phyloP scores from a whole-genome alignment of 2,888 invertebrate genomes.

The Azorinus chamasolen region DNA sequence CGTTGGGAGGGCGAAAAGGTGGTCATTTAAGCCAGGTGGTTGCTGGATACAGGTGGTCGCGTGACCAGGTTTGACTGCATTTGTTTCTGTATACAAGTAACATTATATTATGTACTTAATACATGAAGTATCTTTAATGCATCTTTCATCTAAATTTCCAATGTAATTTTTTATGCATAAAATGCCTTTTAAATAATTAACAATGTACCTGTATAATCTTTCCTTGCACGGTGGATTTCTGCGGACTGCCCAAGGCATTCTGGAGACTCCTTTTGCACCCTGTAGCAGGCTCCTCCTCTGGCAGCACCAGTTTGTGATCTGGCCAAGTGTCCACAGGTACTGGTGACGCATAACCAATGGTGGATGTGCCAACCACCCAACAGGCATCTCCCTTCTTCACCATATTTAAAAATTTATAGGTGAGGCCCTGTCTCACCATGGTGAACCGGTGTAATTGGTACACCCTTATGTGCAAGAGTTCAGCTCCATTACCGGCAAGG shows the following conservation, averaged over 20 bases:
- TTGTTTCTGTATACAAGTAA: too few species aligned
- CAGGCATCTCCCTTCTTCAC: background rate
- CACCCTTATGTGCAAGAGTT: too few species aligned
- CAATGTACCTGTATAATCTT: background rate
- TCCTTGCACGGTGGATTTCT: background rate
- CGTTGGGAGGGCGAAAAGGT: too few species aligned
- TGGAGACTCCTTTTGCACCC: background rate
- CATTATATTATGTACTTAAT: background rate
- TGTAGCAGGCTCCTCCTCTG: background rate
- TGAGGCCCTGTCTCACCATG: background rate
- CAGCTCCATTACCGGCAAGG: too few species aligned
- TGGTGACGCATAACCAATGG: background rate
- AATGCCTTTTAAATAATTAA: constrained; percentile 8
- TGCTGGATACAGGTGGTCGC: too few species aligned
- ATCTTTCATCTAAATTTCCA: background rate
- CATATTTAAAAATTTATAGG: constrained; percentile 2
- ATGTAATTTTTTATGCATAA: background rate
- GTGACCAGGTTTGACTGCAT: too few species aligned
- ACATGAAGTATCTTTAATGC: background rate
- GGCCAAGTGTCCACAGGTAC: background rate
- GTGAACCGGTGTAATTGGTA: background rate
- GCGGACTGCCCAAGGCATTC: background rate
- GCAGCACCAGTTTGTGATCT: background rate
- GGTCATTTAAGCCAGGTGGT: too few species aligned
- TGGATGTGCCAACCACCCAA: background rate